phyloP scores from a whole-genome alignment of 2,888 invertebrate species.

The Deilephila porcellus region DNA sequence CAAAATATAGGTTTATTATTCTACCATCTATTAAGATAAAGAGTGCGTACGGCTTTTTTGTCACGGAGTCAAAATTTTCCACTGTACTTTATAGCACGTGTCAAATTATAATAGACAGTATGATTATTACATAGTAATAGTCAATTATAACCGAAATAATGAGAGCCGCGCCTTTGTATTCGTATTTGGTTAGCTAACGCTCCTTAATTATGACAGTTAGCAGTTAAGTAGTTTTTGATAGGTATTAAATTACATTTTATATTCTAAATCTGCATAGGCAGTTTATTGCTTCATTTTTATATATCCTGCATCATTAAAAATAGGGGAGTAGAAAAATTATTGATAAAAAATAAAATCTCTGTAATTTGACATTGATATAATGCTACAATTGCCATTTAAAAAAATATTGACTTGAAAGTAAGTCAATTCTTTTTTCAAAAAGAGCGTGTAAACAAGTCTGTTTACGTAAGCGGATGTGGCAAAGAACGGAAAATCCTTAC shows the following conservation, averaged over 20 bases:
- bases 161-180: slow-evolving; percentile 11
- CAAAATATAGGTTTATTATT: slow-evolving; percentile 24
- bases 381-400: not conserved
- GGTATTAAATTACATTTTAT: not conserved
- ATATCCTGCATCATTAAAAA: not conserved
- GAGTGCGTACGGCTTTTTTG: not conserved
- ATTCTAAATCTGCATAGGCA: not conserved
- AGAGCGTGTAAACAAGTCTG: not conserved
- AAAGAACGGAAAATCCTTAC: slow-evolving; percentile 12
- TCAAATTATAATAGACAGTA: slow-evolving; percentile 33
- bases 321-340: no score
- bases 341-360: not conserved
- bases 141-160: slow-evolving; percentile 15
- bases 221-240: slow-evolving; percentile 14
- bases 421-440: not conserved
- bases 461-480: slow-evolving; percentile 15
- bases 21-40: slow-evolving; percentile 21
- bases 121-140: slow-evolving; percentile 9
- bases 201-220: not conserved
- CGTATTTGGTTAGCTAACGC: not conserved
- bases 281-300: not conserved
- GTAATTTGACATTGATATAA: not conserved
- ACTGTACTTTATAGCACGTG: slow-evolving; percentile 28
- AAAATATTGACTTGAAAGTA: not conserved
- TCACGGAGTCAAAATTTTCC: slow-evolving; percentile 33